Evolutionary conservation across 2,797 vertebrate species (phyloP), one percentile per base, ranked within the genome.

Genomic region (Pangasius djambal): DNA sequence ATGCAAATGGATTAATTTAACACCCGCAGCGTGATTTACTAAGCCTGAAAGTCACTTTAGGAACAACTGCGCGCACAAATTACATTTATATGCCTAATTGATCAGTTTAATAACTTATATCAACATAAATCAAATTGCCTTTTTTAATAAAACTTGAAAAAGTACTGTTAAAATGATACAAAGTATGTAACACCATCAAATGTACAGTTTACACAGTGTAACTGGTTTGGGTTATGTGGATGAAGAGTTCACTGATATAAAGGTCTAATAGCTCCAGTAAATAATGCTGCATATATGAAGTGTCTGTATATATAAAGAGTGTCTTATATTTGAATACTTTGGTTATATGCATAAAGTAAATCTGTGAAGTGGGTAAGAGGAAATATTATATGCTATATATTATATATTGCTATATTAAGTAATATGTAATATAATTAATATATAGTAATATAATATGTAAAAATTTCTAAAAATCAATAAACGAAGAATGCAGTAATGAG

Each of bases 1-100:
- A 65, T 48, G 28, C 37, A 65, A 83, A 65, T n/a, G 59, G 59
- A 83, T 63, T 83, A 4, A 83, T 83, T 65, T 48, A n/a, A 63
- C 82, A 44, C 82, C 82, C 59, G 40, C 40, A 9, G 82, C 20
- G 82, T 65, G 82, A 44, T 63, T 83, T 63, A 44, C 57, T 44
- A 83, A 63, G 81, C 81, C 81, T 63, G 59, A 44, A 83, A 83
- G 37, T 83, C 81, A 83, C 59, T 83, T 61, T 61, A 83, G 37
- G 3, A 63, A 83, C 79, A 61, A 82, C 34, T 40, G 81, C 59
- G 13, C 48, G 57, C 81, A 63, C 81, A 83, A 83, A 83, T 83
- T 83, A 59, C 69, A 57, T 86, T 86, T 86, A 72, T 37, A 70
- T 34, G 65, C 67, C 44, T 70, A 34, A 81, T 34, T 55, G 50